phyloP scores from a whole-genome alignment of 2,888 invertebrate genomes.

The Nesidiocoris tenuis region DNA sequence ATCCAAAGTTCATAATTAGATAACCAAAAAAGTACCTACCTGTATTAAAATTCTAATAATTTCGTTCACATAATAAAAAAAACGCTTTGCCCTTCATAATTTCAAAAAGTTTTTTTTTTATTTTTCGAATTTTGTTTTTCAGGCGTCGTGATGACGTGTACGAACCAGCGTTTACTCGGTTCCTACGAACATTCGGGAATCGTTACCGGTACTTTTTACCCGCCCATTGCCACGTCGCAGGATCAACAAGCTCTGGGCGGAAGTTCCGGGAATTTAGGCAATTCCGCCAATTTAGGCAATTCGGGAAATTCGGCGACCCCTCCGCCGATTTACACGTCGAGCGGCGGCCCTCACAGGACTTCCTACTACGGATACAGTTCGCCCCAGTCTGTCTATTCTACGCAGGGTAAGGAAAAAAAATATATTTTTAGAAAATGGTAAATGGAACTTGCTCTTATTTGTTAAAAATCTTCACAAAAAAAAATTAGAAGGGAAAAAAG shows the following conservation, averaged over 20 bases:
- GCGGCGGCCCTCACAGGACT: constrained; percentile 34
- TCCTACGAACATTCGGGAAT: constrained; percentile 53
- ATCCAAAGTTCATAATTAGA: not conserved
- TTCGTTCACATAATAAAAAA: too few species aligned
- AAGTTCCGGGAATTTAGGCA: constrained; percentile 22
- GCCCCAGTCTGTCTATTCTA: constrained; percentile 9
- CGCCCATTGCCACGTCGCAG: constrained; percentile 80
- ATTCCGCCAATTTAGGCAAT: constrained; percentile 27
- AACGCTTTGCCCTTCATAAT: not conserved
- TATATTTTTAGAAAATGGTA: not conserved
- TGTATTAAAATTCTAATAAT: too few species aligned
- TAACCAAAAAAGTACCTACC: not conserved
- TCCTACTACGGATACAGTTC: constrained; percentile 30
- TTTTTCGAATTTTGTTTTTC: constrained; percentile 9
- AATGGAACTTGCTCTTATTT: not conserved
- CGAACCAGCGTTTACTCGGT: constrained; percentile 75
- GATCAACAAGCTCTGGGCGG: constrained; percentile 66
- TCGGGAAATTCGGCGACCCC: not conserved
- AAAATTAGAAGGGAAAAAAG: too few species aligned
- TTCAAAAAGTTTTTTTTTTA: not conserved
- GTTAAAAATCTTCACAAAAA: too few species aligned
- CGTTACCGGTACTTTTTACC: constrained; percentile 74
- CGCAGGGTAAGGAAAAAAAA: not conserved
- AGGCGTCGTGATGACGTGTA: constrained; percentile 69
- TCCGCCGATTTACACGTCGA: not conserved